Evolutionary conservation across 2,113 vertebrate genomes (phyloP).

Genomic region (Lontra canadensis): DNA sequence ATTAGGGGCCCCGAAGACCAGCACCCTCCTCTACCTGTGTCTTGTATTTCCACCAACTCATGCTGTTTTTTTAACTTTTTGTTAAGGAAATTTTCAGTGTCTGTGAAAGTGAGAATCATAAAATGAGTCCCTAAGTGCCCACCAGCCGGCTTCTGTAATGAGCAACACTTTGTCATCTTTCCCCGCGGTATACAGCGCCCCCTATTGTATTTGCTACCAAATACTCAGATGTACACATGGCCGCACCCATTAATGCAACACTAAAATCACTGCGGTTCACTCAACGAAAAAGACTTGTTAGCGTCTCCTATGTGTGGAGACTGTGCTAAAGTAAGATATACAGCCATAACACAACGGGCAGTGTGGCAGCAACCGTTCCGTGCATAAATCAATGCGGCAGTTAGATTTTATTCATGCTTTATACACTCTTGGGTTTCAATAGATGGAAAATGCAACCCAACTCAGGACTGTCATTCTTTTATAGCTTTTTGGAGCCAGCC

Average conservation of each 20-base stretch:
- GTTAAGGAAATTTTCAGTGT: not conserved
- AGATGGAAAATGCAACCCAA: not conserved
- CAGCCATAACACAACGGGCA: not conserved
- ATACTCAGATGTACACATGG: not conserved
- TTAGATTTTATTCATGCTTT: not conserved
- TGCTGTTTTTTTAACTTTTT: conserved; percentile 15
- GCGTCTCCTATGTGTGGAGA: not conserved
- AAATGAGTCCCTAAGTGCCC: not conserved
- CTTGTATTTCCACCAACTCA: not conserved
- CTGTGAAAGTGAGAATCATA: not conserved
- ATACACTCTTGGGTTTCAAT: not conserved
- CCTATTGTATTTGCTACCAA: not conserved
- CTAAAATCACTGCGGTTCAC: not conserved
- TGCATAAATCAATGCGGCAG: not conserved
- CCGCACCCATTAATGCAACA: not conserved
- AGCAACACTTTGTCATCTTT: not conserved
- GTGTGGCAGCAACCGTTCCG: not conserved
- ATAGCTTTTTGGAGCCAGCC: not conserved
- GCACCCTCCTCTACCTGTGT: not conserved
- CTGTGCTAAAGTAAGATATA: not conserved
- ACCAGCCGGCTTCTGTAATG: not conserved
- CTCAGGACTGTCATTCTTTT: not conserved
- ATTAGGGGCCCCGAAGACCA: not conserved
- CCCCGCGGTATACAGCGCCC: not conserved
- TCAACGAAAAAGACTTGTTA: not conserved